Base-by-base conservation (phyloP, 2,888 invertebrate genomes). In the Archips crataeganus region DNA sequence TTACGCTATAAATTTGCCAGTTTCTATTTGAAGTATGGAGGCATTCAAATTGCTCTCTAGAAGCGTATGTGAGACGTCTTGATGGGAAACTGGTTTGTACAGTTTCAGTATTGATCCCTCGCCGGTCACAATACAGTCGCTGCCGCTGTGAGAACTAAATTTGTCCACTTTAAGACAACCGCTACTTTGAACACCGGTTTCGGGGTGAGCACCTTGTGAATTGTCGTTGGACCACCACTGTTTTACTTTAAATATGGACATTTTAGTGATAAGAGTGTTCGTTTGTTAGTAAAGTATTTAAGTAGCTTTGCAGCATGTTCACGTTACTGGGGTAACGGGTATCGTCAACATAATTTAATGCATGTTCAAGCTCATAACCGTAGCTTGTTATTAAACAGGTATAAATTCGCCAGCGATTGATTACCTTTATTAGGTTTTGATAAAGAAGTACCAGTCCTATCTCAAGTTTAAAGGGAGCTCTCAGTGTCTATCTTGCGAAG, bases 241-340 rank as follows among this genome's bases (percentile, higher is more conserved):
- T 84, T 98, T 96, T 10, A 97, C 96, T 95, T 98, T 98, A 87
- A 99, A 99, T 81, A 99, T 94, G 2, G 99, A 99, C 99, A 99
- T 99, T 77, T 72, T 84, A 23, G 9, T 72, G 67, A 36, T 10
- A 67, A 62, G 36, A 45, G 36, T 34, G 54, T 4, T 39, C 39
- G 5, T n/a, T 49, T n/a, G 4, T n/a, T 6, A 10, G 32, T 65
- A 32, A 66, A 49, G n/a, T 13, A n/a, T 13, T 34, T 36, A 11
- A 36, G 60, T 36, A 36, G 39, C 39, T 36, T 11, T n/a, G 49
- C 71, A 60, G 32, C 71, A 60, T 59, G 57, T 60, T 39, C 47
- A 60, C 54, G 72, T 72, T 67, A 66, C 72, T 61, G 62, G 45
- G 67, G 72, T 45, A 67, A 72, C 67, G 32, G 3, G 11, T 32